These are phyloP conservation scores for Colossoma macropomum DNA, from an alignment of 2,113 vertebrate species.

Conservation along the genomic window DNA sequence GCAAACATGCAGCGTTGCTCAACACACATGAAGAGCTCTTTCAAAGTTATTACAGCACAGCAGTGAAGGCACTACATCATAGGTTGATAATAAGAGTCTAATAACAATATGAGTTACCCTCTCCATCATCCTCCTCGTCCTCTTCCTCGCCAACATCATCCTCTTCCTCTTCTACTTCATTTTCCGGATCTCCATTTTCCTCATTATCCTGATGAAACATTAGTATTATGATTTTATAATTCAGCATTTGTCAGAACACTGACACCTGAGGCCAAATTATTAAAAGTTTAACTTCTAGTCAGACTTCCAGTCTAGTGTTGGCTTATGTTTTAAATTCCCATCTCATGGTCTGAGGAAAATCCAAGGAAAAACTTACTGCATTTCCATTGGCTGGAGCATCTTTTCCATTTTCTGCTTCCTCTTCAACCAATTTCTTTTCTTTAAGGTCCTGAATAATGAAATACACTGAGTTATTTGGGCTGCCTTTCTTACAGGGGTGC, in stretches of 20 bases:
- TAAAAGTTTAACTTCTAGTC: not conserved
- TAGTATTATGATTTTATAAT: not conserved
- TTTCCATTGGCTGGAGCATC: slow-evolving; percentile 88
- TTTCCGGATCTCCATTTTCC: slow-evolving; percentile 73
- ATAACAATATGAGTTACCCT: slow-evolving; percentile 60
- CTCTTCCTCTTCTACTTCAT: slow-evolving; percentile 74
- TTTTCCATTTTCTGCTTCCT: slow-evolving; percentile 85
- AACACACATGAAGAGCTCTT: slow-evolving; percentile 9
- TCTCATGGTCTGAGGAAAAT: not conserved
- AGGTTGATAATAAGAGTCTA: not conserved
- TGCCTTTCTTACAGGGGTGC: not conserved
- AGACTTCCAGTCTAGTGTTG: not conserved
- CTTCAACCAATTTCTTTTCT: slow-evolving; percentile 89
- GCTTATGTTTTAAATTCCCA: not conserved
- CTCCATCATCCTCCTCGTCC: slow-evolving; percentile 72
- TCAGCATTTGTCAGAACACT: not conserved
- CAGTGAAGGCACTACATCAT: not conserved
- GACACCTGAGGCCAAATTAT: not conserved
- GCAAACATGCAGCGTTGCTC: not conserved
- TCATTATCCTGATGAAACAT: slow-evolving; percentile 64
- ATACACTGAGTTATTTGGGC: not conserved
- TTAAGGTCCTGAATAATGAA: slow-evolving; percentile 84
- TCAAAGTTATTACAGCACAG: not conserved
- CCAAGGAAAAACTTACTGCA: slow-evolving; percentile 75
- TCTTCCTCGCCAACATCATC: slow-evolving; percentile 72